Conservation (phyloP, 2,797 vertebrate species). For the Calcarius lapponicus region DNA sequence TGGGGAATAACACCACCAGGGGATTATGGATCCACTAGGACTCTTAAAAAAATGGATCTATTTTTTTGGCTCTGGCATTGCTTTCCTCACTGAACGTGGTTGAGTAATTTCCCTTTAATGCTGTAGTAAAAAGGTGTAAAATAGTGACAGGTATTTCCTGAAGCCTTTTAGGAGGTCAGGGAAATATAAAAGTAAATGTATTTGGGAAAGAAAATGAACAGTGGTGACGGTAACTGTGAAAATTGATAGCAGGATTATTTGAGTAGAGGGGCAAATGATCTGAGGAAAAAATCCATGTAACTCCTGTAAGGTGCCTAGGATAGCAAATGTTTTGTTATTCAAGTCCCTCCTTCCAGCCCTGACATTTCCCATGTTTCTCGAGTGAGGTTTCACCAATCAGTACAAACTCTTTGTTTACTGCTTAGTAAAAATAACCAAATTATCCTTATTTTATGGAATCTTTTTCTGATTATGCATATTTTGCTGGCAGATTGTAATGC, state of each 20-base stretch:
- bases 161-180: background rate
- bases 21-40: background rate
- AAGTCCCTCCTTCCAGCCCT: slow-evolving; percentile 29
- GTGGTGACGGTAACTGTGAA: slow-evolving; percentile 44
- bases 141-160: background rate
- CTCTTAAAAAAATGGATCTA: rapidly evolving
- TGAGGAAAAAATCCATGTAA: slow-evolving; percentile 40
- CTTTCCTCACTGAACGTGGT: background rate
- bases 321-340: slow-evolving; percentile 51
- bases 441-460: slow-evolving; percentile 40
- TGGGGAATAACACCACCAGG: background rate
- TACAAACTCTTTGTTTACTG: slow-evolving; percentile 43
- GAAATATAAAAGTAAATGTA: background rate
- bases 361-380: slow-evolving; percentile 52
- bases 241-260: slow-evolving; percentile 15
- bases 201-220: slow-evolving; percentile 47
- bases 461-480: slow-evolving; percentile 64
- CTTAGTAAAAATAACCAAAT: slow-evolving; percentile 66
- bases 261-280: slow-evolving; percentile 58
- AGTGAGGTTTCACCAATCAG: slow-evolving; percentile 42
- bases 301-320: slow-evolving; percentile 31
- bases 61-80: background rate
- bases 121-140: background rate
- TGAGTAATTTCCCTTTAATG: background rate
- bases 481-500: slow-evolving; percentile 63